These are phyloP conservation scores for Myoxocephalus aenaeus DNA, from an alignment of 2,797 vertebrate genomes.

Conservation along the genomic window DNA sequence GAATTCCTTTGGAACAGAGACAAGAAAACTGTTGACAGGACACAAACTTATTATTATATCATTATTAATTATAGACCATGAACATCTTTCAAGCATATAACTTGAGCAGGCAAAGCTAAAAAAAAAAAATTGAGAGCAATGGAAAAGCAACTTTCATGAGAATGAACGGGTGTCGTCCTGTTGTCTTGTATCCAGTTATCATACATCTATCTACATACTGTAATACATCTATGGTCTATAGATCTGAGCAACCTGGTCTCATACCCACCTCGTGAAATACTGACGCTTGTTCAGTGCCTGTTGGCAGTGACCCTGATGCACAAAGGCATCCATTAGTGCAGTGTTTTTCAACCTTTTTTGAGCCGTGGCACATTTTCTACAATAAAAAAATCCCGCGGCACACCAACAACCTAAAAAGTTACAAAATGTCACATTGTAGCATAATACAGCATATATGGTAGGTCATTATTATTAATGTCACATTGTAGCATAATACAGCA, in stretches of 20 bases:
- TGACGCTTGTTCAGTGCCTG: neutral
- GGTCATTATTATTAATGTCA: too few species aligned
- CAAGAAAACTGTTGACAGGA: neutral
- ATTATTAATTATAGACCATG: neutral
- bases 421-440: too few species aligned
- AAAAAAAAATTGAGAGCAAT: neutral
- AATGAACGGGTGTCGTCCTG: neutral
- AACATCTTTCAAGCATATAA: neutral
- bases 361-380: too few species aligned
- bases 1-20: neutral
- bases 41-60: neutral
- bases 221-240: neutral
- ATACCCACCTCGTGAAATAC: neutral
- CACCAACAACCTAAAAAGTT: too few species aligned
- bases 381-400: too few species aligned
- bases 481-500: too few species aligned
- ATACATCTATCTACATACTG: neutral
- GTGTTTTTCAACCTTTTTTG: too few species aligned
- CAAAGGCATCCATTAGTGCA: too few species aligned
- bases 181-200: neutral
- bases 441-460: too few species aligned
- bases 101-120: neutral
- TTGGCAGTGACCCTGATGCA: too few species aligned
- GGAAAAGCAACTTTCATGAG: neutral
- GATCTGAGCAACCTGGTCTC: neutral